Base-by-base conservation (phyloP, 92 coral and sea anemone species). In the Epizoanthus scotinus region DNA sequence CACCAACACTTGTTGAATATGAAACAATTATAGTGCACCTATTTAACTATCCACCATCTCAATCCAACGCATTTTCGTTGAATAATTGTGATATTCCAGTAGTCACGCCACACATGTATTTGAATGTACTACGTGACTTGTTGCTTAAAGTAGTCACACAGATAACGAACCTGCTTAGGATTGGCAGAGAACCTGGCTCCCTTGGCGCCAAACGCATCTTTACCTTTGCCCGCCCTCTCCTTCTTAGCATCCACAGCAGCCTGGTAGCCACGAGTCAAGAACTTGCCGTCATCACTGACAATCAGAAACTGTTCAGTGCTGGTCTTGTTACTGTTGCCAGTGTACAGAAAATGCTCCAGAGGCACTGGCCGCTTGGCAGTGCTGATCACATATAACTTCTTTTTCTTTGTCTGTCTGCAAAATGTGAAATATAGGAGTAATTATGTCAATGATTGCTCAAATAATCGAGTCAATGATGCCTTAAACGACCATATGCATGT, bases 341-440 rank as follows among this genome's bases (percentile, higher is more conserved):
- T 95, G 85, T 95, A 95, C 80, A 95, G 92, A 70, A 84, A 93
- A 83, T 95, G 93, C 65, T 93, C 91, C 31, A 95, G 78, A 25
- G 99, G 99, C 60, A 95, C 96, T 52, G 99, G 99, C 34, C 99
- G 99, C 86, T 95, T 95, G 0, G 84, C 87, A 0, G 99, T 95
- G 86, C 99, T 95, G 86, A 95, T 93, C 63, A 95, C 99, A 88
- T 93, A 91, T 65, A 95, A 80, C 84, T 91, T 89, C 65, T 93
- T 95, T 73, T 79, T 84, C 79, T 95, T 95, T 1, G 97, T 95
- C 25, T 97, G 99, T 38, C 99, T 95, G 56, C 18, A 78, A 44
- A 40, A 42, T 22, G 9, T 38, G 17, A 15, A n/a, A 67, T 25
- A 47, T 24, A 67, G 1, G 31, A 49, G 38, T 13, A 38, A 25